Conservation (phyloP, 2,888 invertebrate genomes). For the Chymomyza amoena region DNA sequence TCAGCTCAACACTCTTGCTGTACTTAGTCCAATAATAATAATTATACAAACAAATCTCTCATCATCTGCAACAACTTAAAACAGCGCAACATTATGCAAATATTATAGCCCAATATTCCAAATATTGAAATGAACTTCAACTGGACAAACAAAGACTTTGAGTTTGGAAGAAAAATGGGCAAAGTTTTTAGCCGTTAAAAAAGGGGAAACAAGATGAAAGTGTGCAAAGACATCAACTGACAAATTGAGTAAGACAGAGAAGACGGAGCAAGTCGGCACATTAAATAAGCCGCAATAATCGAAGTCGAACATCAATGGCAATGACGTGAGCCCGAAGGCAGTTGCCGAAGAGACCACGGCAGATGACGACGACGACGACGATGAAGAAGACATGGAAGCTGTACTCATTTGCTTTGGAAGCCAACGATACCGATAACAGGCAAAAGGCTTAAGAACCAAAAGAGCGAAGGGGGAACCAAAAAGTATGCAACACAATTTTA, state of each 20-base stretch:
- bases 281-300: slow-evolving; percentile 57
- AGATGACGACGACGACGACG: too few relatives aligned
- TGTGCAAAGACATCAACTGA: slow-evolving; percentile 2
- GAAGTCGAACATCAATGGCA: slow-evolving; percentile 61
- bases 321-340: neutral
- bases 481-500: slow-evolving; percentile 70
- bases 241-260: neutral
- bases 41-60: too few relatives aligned
- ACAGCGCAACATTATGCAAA: neutral
- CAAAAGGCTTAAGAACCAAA: slow-evolving; percentile 24
- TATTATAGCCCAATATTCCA: neutral
- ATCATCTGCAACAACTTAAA: neutral
- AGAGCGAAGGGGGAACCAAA: slow-evolving; percentile 18
- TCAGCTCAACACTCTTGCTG: too few relatives aligned
- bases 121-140: neutral
- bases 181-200: slow-evolving; percentile 46
- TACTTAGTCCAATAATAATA: too few relatives aligned
- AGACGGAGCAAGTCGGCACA: slow-evolving; percentile 16
- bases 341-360: neutral
- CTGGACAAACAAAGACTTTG: slow-evolving; percentile 11
- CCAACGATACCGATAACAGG: neutral
- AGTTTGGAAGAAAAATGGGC: slow-evolving; percentile 39
- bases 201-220: slow-evolving; percentile 6
- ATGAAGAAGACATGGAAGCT: neutral
- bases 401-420: slow-evolving; percentile 19